Evolutionary conservation across 2,797 vertebrate genomes (phyloP).

Genomic region (Mareca strepera): DNA sequence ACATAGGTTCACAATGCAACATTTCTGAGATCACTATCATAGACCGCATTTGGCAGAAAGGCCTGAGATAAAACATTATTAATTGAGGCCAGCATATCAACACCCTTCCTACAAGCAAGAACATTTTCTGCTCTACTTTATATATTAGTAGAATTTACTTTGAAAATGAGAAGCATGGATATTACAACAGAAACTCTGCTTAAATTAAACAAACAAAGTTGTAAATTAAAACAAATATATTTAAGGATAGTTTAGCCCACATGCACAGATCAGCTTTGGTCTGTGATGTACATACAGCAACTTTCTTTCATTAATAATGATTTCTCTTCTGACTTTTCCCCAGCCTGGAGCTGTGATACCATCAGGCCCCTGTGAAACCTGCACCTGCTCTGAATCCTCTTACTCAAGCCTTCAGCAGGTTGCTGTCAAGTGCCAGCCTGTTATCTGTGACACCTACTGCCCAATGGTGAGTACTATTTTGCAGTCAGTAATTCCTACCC

Average conservation of each 20-base stretch:
- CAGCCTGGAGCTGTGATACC: constrained; percentile 75
- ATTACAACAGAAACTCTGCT: not conserved
- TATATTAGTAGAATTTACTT: not conserved
- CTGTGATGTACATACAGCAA: accelerated
- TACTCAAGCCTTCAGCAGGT: not conserved
- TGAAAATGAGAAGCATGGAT: not conserved
- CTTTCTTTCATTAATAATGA: not conserved
- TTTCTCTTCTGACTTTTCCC: not conserved
- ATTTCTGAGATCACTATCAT: not conserved
- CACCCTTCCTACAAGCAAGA: not conserved
- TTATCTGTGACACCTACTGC: constrained; percentile 66
- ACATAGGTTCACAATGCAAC: not conserved
- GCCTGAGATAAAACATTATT: not conserved
- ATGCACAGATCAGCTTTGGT: not conserved
- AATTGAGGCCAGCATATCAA: not conserved
- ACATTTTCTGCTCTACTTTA: not conserved
- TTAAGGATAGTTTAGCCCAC: not conserved
- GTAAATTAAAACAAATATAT: not conserved
- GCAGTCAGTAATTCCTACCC: not conserved
- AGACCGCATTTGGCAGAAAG: not conserved
- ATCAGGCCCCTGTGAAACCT: constrained; percentile 68
- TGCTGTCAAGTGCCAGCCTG: constrained; percentile 44
- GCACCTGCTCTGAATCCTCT: constrained; percentile 53
- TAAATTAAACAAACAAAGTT: not conserved
- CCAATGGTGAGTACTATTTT: constrained; percentile 49